A percentile compares a stretch with the other conserved stretches of the same genome.
phyloP scores from a whole-genome alignment of 2,797 vertebrate species.

The Melanotaenia boesemani region DNA sequence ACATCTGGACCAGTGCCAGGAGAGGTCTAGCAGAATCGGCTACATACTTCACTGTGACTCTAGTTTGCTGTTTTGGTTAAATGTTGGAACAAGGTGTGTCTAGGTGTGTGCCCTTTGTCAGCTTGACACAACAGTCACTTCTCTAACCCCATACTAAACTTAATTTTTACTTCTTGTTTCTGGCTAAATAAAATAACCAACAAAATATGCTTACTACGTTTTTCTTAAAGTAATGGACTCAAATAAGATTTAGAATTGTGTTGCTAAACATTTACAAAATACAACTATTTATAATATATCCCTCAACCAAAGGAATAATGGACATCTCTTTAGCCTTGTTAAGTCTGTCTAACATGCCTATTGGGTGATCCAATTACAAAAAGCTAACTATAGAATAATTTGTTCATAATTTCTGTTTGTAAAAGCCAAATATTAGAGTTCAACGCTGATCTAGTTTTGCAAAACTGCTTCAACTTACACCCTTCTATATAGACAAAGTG shows the following conservation, averaged over 20 bases:
- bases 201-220: background rate
- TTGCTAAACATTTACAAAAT: background rate
- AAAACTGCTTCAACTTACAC: no score
- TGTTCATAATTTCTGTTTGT: no score
- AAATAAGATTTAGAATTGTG: background rate
- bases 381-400: no score
- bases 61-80: conserved; percentile 10
- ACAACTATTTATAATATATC: background rate
- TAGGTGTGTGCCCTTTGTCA: background rate
- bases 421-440: no score
- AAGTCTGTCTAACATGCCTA: background rate
- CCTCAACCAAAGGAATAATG: no score
- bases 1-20: background rate
- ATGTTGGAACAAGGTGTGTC: background rate
- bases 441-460: no score
- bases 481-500: no score
- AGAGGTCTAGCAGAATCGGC: background rate
- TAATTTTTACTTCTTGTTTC: background rate
- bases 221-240: background rate
- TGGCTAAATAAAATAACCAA: background rate
- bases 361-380: background rate
- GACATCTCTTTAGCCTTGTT: background rate
- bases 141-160: background rate
- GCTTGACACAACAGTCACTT: background rate
- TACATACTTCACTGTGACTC: background rate